Conservation (phyloP, 2,888 invertebrate species). For the Callinectes sapidus region DNA sequence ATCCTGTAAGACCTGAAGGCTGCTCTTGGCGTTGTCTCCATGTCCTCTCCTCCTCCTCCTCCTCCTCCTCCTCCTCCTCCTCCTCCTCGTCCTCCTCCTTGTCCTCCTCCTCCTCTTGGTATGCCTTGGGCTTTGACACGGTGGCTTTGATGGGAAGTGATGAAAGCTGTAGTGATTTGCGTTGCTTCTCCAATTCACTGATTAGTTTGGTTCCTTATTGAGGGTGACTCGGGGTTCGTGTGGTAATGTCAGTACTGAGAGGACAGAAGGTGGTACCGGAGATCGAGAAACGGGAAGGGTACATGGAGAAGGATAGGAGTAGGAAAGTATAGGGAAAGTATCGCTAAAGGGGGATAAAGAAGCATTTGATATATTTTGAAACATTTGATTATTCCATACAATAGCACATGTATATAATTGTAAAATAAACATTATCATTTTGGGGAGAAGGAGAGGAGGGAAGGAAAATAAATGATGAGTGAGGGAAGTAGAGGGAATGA, state of each 20-base stretch:
- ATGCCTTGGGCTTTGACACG: not conserved
- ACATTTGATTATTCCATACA: no score
- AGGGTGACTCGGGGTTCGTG: not conserved
- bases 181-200: not conserved
- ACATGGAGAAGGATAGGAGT: no score
- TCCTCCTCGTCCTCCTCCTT: not conserved
- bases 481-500: no score
- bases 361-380: no score
- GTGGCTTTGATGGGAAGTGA: not conserved
- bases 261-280: not conserved
- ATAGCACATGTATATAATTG: no score
- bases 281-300: no score
- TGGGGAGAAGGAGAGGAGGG: no score
- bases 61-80: not conserved
- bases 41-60: constrained; percentile 17
- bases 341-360: no score
- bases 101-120: constrained; percentile 1
- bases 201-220: not conserved
- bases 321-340: no score
- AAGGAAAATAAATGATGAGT: no score
- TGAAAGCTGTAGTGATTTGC: not conserved
- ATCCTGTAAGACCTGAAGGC: constrained; percentile 27
- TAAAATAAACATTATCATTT: no score
- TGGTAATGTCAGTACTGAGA: not conserved
- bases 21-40: not conserved